These are phyloP conservation scores for Popillia japonica DNA, from an alignment of 1,140 invertebrate species.

Conservation along the genomic window DNA sequence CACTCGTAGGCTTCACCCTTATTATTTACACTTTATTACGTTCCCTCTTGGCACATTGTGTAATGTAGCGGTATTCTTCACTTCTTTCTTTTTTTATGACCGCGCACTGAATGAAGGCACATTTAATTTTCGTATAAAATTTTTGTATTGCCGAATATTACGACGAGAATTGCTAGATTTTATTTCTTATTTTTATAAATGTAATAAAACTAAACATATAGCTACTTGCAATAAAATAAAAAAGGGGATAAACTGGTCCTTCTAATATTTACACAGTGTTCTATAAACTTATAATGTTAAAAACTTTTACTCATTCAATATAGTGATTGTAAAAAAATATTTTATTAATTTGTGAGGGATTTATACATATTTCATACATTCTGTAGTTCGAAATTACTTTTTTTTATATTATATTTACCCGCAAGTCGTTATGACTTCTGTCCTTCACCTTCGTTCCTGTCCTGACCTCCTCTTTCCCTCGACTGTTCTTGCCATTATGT, in stretches of 20 bases:
- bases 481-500: too few relatives aligned
- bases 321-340: too few relatives aligned
- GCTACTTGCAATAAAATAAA: not conserved
- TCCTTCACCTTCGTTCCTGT: too few relatives aligned
- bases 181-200: slow-evolving; percentile 13
- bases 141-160: slow-evolving; percentile 19
- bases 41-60: slow-evolving; percentile 34
- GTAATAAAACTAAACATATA: slow-evolving; percentile 22
- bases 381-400: too few relatives aligned
- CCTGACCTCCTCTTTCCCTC: too few relatives aligned
- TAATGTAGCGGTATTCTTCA: slow-evolving; percentile 29
- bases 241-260: not conserved
- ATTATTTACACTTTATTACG: slow-evolving; percentile 35
- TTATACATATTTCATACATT: too few relatives aligned
- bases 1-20: slow-evolving; percentile 30
- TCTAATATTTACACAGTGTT: not conserved
- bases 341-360: too few relatives aligned
- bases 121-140: slow-evolving; percentile 33
- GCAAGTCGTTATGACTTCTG: too few relatives aligned
- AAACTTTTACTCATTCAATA: too few relatives aligned
- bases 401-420: too few relatives aligned
- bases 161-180: not conserved
- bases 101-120: not conserved
- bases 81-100: slow-evolving; percentile 30
- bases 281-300: not conserved